phyloP scores from a whole-genome alignment of 2,797 vertebrate species.

The Cuniculus paca region DNA sequence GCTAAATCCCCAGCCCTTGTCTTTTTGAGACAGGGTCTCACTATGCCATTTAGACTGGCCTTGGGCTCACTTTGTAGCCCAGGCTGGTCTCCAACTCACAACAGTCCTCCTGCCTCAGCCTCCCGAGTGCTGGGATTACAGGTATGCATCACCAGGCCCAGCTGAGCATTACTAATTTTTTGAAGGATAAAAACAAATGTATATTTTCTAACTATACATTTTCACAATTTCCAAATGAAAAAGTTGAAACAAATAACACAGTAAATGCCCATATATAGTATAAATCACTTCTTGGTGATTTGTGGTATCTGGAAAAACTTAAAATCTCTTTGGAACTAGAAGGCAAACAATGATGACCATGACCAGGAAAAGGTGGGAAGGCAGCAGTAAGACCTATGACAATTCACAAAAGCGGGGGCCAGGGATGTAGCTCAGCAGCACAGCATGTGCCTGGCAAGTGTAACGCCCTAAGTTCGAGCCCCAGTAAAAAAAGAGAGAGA shows the following conservation, averaged over 20 bases:
- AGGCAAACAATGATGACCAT: neutral
- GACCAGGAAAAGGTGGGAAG: neutral
- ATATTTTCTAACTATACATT: constrained; percentile 18
- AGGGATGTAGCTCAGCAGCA: too few relatives aligned
- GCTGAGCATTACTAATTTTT: constrained; percentile 2
- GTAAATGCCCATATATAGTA: neutral
- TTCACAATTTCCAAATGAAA: constrained; percentile 14
- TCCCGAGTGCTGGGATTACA: too few relatives aligned
- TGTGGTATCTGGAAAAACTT: constrained; percentile 25
- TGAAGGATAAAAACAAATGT: neutral
- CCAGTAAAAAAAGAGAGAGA: too few relatives aligned
- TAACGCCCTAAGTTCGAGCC: too few relatives aligned
- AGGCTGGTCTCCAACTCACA: too few relatives aligned
- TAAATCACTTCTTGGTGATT: neutral
- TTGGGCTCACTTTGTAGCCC: too few relatives aligned
- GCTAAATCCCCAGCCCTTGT: too few relatives aligned
- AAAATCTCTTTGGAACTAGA: neutral
- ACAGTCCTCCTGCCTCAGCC: too few relatives aligned
- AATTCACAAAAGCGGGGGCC: neutral
- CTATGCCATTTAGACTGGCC: too few relatives aligned
- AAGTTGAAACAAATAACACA: constrained; percentile 42
- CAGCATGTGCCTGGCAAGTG: too few relatives aligned
- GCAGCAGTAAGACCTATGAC: neutral
- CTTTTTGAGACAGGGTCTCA: too few relatives aligned
- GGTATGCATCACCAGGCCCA: too few relatives aligned